Evolutionary conservation across 2,888 invertebrate genomes (phyloP).

Genomic region (Meliscaeva auricollis): DNA sequence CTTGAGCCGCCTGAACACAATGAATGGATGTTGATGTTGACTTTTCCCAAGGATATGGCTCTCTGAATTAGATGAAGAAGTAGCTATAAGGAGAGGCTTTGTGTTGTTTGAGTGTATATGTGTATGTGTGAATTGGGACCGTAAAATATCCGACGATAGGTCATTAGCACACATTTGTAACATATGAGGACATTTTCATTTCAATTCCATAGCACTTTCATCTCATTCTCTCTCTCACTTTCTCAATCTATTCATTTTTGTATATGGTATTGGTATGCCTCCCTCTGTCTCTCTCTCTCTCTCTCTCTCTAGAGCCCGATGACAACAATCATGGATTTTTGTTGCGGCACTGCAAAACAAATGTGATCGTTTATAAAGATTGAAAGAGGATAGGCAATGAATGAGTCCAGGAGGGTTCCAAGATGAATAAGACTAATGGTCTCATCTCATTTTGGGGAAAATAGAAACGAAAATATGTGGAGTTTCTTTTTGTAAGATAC

Average conservation of each 20-base stretch:
- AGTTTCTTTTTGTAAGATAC: background rate
- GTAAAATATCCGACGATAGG: constrained; percentile 72
- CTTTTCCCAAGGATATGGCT: constrained; percentile 39
- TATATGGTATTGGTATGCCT: too few relatives aligned
- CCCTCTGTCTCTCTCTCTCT: too few relatives aligned
- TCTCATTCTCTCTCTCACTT: background rate
- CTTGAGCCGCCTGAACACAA: constrained; percentile 44
- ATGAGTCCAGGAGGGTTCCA: constrained; percentile 52
- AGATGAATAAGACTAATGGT: constrained; percentile 42
- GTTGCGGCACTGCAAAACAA: constrained; percentile 67
- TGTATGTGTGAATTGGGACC: constrained; percentile 37
- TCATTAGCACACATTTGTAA: constrained; percentile 76
- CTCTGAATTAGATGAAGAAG: constrained; percentile 5
- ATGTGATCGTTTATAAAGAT: constrained; percentile 73
- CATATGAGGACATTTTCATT: constrained; percentile 75
- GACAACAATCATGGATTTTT: constrained; percentile 59
- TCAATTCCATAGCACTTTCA: constrained; percentile 50
- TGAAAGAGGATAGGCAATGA: constrained; percentile 52
- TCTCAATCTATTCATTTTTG: background rate
- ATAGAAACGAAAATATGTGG: background rate
- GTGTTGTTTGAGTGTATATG: background rate
- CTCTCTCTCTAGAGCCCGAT: constrained; percentile 1
- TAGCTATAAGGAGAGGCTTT: constrained; percentile 1
- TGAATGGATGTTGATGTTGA: constrained; percentile 61
- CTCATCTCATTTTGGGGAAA: background rate